Evolutionary conservation across 2,113 vertebrate genomes (phyloP).

Genomic region (Periophthalmus modestus): DNA sequence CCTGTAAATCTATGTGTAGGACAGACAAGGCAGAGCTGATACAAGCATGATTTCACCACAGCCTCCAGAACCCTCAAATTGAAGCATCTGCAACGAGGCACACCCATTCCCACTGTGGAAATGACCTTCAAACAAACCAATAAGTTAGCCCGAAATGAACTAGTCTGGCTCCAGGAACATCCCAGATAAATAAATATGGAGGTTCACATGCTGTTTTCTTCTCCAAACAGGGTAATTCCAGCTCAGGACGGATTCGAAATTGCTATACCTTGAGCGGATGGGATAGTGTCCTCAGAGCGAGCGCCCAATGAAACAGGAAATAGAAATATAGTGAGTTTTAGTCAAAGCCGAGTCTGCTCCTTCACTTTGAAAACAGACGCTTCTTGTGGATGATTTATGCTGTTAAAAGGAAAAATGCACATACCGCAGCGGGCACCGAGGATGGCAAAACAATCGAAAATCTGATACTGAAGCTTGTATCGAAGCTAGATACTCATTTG

Average conservation of each 20-base stretch:
- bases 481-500: no score
- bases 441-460: no score
- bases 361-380: not conserved
- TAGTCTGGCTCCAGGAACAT: conserved; percentile 16
- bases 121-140: conserved; percentile 63
- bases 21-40: conserved; percentile 67
- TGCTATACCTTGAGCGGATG: not conserved
- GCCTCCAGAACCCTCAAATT: conserved; percentile 44
- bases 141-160: conserved; percentile 56
- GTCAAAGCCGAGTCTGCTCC: not conserved
- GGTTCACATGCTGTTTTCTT: conserved; percentile 7
- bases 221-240: not conserved
- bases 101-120: conserved; percentile 62
- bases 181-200: conserved; percentile 34
- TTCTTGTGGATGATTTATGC: not conserved
- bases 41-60: conserved; percentile 49
- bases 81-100: conserved; percentile 62
- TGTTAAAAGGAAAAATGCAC: not conserved
- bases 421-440: no score
- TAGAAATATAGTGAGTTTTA: conserved; percentile 1
- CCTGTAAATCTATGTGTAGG: conserved; percentile 63
- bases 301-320: not conserved
- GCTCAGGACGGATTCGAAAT: not conserved
- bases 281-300: not conserved
- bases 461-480: no score